Base-by-base conservation (phyloP, 2,888 invertebrate genomes). In the Drosophila multiciliata region DNA sequence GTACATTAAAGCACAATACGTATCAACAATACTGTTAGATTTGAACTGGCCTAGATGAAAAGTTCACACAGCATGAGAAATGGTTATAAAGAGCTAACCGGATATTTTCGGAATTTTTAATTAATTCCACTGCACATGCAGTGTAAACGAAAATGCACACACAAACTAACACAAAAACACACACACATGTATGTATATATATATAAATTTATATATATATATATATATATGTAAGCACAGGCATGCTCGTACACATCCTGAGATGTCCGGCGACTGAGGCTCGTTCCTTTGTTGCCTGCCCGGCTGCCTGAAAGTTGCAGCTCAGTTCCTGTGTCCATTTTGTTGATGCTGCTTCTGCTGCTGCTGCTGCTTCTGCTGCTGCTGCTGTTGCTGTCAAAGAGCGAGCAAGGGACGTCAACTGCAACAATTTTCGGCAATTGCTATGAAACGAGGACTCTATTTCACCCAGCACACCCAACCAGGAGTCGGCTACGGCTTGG, bases 91-190 rank as follows among this genome's bases (percentile, higher is more conserved):
- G 87, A 89, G 85, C 82, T 87, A 82, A 82, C 87, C 90, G 91
- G 81, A 87, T 87, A 85, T 90, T 89, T 89, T 91, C 74, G 90
- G 89, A 89, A 91, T 91, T 89, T 89, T 89, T 89, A 89, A 89
- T 89, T 91, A 89, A 89, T 89, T 91, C 80, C 68, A 69, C 64
- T 78, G 78, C 75, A 70, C 75, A 70, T 66, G 62, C 61, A 66
- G 33, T 62, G 38, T 33, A 29, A 3, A 38, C 49, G 65, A 58
- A 50, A 40, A 32, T 2, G 20, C 52, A 71, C 49, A 42, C 42
- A 32, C 15, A 52, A 53, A 50, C 32, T n/a, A 17, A 49, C 11
- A 59, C 40, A 63, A 40, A 66, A 45, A 15, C 45, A 48, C 50
- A 66, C 0, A 15, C 1, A 36, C 12, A 35, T 35, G 15, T 36